phyloP scores from a whole-genome alignment of 2,113 vertebrate genomes.

The Ifrita kowaldi region DNA sequence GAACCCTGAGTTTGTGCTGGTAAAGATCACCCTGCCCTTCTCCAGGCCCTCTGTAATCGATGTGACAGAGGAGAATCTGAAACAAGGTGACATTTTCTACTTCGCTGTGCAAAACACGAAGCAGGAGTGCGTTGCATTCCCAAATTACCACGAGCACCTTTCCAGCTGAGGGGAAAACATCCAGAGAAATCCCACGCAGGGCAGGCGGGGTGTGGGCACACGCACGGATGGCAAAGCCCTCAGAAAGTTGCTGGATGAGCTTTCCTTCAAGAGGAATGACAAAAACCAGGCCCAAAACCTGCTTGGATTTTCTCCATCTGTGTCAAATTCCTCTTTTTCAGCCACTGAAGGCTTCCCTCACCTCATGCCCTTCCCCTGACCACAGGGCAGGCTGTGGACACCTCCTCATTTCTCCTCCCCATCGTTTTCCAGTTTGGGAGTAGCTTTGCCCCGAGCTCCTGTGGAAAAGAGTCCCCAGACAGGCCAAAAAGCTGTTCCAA shows the following conservation, averaged over 20 bases:
- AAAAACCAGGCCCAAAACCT: background rate
- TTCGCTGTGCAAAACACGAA: background rate
- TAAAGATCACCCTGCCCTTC: background rate
- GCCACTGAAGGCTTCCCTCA: background rate
- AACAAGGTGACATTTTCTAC: constrained; percentile 52
- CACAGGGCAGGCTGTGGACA: too few species aligned
- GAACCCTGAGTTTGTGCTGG: background rate
- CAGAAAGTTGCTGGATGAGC: background rate
- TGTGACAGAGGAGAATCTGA: constrained; percentile 9
- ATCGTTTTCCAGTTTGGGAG: background rate
- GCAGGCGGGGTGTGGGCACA: too few species aligned
- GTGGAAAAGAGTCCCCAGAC: too few species aligned
- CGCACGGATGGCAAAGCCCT: background rate
- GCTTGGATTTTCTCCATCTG: fast-evolving
- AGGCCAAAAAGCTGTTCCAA: background rate
- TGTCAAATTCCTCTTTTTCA: background rate
- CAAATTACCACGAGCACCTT: background rate
- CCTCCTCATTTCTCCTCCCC: background rate
- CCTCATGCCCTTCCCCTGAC: fast-evolving
- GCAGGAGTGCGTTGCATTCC: background rate
- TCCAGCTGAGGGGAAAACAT: background rate
- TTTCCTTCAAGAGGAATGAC: background rate
- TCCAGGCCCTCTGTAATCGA: background rate
- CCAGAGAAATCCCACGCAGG: background rate
- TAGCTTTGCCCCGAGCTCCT: background rate